Evolutionary conservation across 2,797 vertebrate species (phyloP).

Genomic region (Squalus acanthias): DNA sequence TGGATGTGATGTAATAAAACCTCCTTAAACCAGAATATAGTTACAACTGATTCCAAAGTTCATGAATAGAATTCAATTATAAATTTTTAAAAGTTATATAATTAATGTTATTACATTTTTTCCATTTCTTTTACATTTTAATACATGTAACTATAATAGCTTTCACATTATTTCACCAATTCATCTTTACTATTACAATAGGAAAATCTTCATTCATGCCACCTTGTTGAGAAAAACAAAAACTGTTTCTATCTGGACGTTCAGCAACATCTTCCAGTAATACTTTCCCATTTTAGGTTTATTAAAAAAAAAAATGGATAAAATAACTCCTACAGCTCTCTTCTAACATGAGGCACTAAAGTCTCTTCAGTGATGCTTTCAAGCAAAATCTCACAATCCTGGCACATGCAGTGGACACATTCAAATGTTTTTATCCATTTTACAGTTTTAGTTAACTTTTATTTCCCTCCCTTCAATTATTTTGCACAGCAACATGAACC

Average conservation of each 20-base stretch:
- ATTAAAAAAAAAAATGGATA: background rate
- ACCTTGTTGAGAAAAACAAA: background rate
- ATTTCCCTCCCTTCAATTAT: background rate
- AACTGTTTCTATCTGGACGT: background rate
- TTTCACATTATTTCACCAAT: background rate
- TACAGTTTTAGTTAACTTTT: background rate
- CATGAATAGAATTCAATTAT: no score
- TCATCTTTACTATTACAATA: background rate
- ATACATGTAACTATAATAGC: background rate
- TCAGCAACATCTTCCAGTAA: background rate
- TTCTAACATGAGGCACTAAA: background rate
- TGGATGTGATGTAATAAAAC: no score
- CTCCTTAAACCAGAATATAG: no score
- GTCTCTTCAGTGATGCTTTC: background rate
- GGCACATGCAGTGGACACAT: background rate
- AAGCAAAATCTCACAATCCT: background rate
- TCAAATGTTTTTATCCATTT: background rate
- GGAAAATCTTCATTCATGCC: background rate
- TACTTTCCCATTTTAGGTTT: background rate
- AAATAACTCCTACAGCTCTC: background rate
- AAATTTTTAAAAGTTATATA: background rate
- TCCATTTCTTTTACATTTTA: background rate
- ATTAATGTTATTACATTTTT: background rate
- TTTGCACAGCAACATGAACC: background rate
- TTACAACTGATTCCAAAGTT: no score